Evolutionary conservation across 1,140 invertebrate genomes (phyloP).

Genomic region (Parapsyche elsis): DNA sequence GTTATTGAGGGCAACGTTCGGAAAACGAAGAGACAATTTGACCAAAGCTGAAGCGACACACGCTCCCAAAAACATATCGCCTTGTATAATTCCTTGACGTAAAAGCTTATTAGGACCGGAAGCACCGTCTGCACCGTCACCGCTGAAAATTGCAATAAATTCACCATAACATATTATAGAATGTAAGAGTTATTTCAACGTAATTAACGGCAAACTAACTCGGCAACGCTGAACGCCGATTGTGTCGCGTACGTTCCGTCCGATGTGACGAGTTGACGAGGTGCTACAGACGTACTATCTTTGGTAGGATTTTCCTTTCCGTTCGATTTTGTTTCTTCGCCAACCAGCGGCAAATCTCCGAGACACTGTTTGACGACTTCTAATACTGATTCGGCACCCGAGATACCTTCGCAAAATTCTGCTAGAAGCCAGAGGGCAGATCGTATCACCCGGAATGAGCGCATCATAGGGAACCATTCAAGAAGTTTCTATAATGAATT

Average conservation of each 20-base stretch:
- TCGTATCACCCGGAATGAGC: conserved; percentile 88
- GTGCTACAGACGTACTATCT: conserved; percentile 52
- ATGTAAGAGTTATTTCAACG: too few species aligned
- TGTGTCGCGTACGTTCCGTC: conserved; percentile 99
- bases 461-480: conserved; percentile 85
- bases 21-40: conserved; percentile 82
- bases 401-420: conserved; percentile 86
- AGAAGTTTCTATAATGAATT: conserved; percentile 73
- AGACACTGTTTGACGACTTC: conserved; percentile 79
- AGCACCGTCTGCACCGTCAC: conserved; percentile 38
- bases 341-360: conserved; percentile 89
- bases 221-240: conserved; percentile 90
- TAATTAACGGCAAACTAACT: conserved; percentile 64
- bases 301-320: conserved; percentile 56
- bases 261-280: conserved; percentile 85
- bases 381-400: conserved; percentile 86
- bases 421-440: conserved; percentile 98
- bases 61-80: conserved; percentile 96
- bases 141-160: conserved; percentile 34
- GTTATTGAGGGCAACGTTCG: conserved; percentile 68
- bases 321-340: conserved; percentile 71
- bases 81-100: conserved; percentile 90
- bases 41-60: conserved; percentile 90
- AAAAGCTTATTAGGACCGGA: conserved; percentile 66
- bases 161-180: too few species aligned